Evolutionary conservation across 2,888 invertebrate species (phyloP), one percentile per base, ranked within the genome.

Genomic region (Thymelicus lineola): DNA sequence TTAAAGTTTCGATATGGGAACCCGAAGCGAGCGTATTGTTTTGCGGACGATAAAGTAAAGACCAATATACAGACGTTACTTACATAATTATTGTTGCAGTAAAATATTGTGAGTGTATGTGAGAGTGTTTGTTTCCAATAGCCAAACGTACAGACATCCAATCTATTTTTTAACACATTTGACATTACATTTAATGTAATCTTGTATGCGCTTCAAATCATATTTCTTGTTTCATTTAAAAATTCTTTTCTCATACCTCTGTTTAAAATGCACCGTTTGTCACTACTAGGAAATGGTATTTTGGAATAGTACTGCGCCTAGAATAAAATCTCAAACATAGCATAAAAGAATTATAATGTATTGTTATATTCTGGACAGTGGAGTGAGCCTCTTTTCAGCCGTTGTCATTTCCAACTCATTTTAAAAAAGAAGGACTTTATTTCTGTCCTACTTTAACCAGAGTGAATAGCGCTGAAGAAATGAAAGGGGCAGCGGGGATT

Each of bases 1-100:
- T 69, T 58, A 57, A 69, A 20, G 58, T 69, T 69, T 69, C 69
- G 63, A 69, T 69, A 63, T 69, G 69, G 69, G 69, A 69, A 69
- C 63, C 69, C 69, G 55, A 55, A 35, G 36, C 36, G n/a, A 12
- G 45, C 36, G 17, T 57, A 69, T 71, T 71, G 68, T 71, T 72
- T 57, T 63, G 60, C 46, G 63, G 62, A 55, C 61, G 70, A 66
- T 71, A 72, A 69, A 28, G 7, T 38, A 7, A 0, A 38, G 38
- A 38, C 38, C 12, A 42, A 7, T 72, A 69, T 66, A 66, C 69
- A 17, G 28, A 20, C 7, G 55, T 74, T 72, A 72, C 71, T 74
- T 72, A 72, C 71, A 72, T 72, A 74, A 71, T 68, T 60, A 35
- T n/a, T 60, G 17, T 50, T 63, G 17, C 46, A 28, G 14, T 14